These are phyloP conservation scores for Pangasius sanitwongsei DNA, from an alignment of 2,797 vertebrate species.

Conservation along the genomic window DNA sequence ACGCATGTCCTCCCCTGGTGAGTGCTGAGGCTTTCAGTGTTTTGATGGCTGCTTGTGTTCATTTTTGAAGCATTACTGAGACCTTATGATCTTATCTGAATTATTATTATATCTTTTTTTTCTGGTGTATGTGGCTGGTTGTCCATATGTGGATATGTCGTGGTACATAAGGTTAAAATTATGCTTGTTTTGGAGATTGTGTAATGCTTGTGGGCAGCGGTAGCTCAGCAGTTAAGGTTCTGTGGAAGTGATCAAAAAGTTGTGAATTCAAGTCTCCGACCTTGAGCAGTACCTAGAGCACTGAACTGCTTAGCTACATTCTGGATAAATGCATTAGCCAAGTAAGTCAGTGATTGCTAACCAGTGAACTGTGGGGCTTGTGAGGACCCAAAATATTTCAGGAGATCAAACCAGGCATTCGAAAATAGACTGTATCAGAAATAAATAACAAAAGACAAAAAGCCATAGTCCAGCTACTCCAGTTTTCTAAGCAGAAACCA, in stretches of 20 bases:
- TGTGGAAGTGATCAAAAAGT: neutral
- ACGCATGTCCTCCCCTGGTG: constrained; percentile 72
- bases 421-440: neutral
- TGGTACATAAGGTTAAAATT: neutral
- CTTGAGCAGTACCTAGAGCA: neutral
- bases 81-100: neutral
- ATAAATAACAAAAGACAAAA: neutral
- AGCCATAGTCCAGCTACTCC: neutral
- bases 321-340: neutral
- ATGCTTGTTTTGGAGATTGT: neutral
- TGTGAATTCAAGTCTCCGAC: neutral
- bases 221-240: neutral
- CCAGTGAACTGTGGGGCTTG: neutral
- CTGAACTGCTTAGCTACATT: neutral
- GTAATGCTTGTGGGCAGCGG: neutral
- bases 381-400: neutral
- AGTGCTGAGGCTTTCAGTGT: constrained; percentile 55
- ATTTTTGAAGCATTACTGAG: neutral
- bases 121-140: neutral
- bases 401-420: neutral
- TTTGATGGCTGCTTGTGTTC: neutral
- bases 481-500: neutral
- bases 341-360: neutral
- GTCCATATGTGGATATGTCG: neutral
- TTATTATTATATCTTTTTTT: neutral